phyloP scores from a whole-genome alignment of 2,113 vertebrate species.

The Neomonachus schauinslandi region DNA sequence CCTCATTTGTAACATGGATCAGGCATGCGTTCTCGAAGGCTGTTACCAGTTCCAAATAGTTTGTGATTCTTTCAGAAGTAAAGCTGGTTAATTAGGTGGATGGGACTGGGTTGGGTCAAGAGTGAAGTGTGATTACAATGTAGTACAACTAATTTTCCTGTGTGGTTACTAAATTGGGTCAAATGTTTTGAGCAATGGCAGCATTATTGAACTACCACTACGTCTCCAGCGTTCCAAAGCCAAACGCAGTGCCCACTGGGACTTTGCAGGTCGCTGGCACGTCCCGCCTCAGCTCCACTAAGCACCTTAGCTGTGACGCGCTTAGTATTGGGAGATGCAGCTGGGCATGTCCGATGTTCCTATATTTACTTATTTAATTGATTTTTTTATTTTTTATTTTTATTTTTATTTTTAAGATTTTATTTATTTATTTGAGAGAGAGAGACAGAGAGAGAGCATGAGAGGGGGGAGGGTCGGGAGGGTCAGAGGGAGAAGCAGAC shows the following conservation, averaged over 20 bases:
- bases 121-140: background rate
- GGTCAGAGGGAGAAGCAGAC: too few species aligned
- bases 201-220: background rate
- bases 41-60: too few species aligned
- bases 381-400: background rate
- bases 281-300: background rate
- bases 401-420: background rate
- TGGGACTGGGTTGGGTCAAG: background rate
- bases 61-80: background rate
- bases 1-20: background rate
- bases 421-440: too few species aligned
- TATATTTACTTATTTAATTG: background rate
- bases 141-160: background rate
- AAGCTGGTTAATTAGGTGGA: background rate
- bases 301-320: fast-evolving
- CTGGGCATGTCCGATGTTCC: background rate
- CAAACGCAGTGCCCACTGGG: background rate
- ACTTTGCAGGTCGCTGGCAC: background rate
- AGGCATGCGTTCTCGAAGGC: background rate
- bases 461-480: too few species aligned
- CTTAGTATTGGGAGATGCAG: background rate
- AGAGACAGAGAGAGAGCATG: too few species aligned
- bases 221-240: background rate
- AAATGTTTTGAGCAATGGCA: background rate
- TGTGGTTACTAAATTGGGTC: background rate